Percentiles rank a stretch among this genome's conserved stretches.
Evolutionary conservation across 2,888 invertebrate genomes (phyloP).

Genomic region (Orthosia incerta): DNA sequence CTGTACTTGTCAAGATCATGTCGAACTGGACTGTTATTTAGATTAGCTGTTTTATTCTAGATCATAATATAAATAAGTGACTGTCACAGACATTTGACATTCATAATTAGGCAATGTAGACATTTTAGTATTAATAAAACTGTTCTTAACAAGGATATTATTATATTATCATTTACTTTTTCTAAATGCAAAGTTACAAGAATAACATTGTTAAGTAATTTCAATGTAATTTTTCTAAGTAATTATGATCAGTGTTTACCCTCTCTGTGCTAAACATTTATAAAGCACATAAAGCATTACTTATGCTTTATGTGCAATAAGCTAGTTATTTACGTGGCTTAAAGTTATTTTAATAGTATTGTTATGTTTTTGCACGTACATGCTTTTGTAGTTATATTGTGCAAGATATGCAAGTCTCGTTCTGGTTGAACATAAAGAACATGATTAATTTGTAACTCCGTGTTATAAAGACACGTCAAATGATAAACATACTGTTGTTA

Average conservation of each 20-base stretch:
- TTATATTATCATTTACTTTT: constrained; percentile 31
- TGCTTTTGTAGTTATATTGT: constrained; percentile 21
- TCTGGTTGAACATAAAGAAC: constrained; percentile 1
- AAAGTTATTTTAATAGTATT: constrained; percentile 35
- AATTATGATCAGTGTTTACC: constrained; percentile 24
- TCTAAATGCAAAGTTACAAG: constrained; percentile 7
- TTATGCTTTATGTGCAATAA: constrained; percentile 41
- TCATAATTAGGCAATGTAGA: background rate
- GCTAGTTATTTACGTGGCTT: constrained; percentile 21
- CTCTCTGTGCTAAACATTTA: constrained; percentile 46
- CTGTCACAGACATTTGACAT: background rate
- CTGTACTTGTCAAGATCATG: constrained; percentile 3
- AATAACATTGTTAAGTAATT: constrained; percentile 30
- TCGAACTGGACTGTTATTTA: background rate
- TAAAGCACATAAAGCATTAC: too few species aligned
- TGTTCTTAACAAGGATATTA: background rate
- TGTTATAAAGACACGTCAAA: background rate
- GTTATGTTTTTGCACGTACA: constrained; percentile 2
- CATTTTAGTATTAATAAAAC: background rate
- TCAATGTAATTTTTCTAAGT: constrained; percentile 35
- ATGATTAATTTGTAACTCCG: too few species aligned
- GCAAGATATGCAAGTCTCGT: constrained; percentile 12
- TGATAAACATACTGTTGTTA: background rate
- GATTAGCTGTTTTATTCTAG: constrained; percentile 2
- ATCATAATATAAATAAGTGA: too few species aligned